Evolutionary conservation across 37 sponge, comb jelly and placozoan species (phyloP).

Genomic region (Halisarca cf. caerulea): DNA sequence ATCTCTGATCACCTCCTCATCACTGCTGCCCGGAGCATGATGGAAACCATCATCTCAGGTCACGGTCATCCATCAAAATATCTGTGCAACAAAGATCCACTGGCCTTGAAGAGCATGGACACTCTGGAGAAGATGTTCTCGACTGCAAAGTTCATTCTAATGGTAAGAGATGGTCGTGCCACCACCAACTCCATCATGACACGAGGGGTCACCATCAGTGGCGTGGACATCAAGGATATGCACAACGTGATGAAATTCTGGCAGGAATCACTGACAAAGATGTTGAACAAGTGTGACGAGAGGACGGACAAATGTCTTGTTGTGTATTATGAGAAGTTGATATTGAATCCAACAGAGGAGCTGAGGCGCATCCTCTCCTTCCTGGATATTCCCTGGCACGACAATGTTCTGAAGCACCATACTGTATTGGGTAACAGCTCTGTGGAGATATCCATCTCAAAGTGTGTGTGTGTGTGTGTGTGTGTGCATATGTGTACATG

Average conservation of each 20-base stretch:
- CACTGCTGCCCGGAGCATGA: slow-evolving; percentile 55
- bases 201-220: slow-evolving; percentile 79
- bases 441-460: slow-evolving; percentile 63
- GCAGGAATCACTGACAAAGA: slow-evolving; percentile 61
- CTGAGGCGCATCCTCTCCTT: slow-evolving; percentile 64
- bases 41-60: slow-evolving; percentile 57
- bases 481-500: too few species aligned
- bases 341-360: slow-evolving; percentile 47
- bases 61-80: slow-evolving; percentile 63
- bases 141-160: slow-evolving; percentile 75
- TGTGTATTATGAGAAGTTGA: slow-evolving; percentile 83
- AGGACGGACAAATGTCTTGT: slow-evolving; percentile 37
- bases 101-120: slow-evolving; percentile 60
- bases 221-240: slow-evolving; percentile 66
- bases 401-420: slow-evolving; percentile 77
- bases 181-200: slow-evolving; percentile 86
- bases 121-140: slow-evolving; percentile 68
- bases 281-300: slow-evolving; percentile 53
- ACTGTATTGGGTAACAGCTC: slow-evolving; percentile 46
- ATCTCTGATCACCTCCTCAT: slow-evolving; percentile 50
- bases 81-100: slow-evolving; percentile 92
- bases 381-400: slow-evolving; percentile 72
- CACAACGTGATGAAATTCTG: slow-evolving; percentile 75
- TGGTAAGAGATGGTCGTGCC: slow-evolving; percentile 88
- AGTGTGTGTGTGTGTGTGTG: slow-evolving; percentile 39